Evolutionary conservation across 2,888 invertebrate genomes (phyloP).

Genomic region (Tridacna crocea): DNA sequence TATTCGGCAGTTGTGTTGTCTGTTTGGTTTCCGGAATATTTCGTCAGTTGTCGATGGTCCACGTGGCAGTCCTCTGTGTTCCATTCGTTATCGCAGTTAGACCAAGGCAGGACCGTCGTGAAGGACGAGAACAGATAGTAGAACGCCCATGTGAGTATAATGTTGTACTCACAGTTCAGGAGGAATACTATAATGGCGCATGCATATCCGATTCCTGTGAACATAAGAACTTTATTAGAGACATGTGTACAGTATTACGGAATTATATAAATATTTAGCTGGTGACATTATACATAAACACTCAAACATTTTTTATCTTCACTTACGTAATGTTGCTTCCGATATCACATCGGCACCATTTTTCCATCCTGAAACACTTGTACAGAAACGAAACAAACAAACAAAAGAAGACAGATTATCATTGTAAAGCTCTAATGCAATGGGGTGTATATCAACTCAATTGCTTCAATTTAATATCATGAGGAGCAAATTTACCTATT

Average conservation of each 20-base stretch:
- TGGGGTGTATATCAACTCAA: not conserved
- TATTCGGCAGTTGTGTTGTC: constrained; percentile 10
- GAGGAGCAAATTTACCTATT: too few species aligned
- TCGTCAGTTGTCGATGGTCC: constrained; percentile 40
- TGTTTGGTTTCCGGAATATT: constrained; percentile 4
- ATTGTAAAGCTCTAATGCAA: not conserved
- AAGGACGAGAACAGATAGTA: constrained; percentile 91
- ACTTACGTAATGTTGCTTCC: not conserved
- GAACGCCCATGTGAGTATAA: constrained; percentile 92
- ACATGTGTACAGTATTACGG: not conserved
- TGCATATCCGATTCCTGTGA: constrained; percentile 87
- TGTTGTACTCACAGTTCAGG: constrained; percentile 86
- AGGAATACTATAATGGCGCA: constrained; percentile 84
- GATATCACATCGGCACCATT: not conserved
- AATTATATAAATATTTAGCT: not conserved
- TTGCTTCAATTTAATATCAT: too few species aligned
- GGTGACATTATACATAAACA: not conserved
- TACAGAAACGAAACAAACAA: constrained; percentile 8
- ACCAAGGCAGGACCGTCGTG: constrained; percentile 89
- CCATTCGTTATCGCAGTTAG: constrained; percentile 92
- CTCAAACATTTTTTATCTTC: not conserved
- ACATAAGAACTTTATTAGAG: not conserved
- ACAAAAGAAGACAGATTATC: not conserved
- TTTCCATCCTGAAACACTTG: constrained; percentile 15
- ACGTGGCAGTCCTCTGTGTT: constrained; percentile 87